Conservation (phyloP, 2,888 invertebrate genomes). For the Scaptomyza tumidula region DNA sequence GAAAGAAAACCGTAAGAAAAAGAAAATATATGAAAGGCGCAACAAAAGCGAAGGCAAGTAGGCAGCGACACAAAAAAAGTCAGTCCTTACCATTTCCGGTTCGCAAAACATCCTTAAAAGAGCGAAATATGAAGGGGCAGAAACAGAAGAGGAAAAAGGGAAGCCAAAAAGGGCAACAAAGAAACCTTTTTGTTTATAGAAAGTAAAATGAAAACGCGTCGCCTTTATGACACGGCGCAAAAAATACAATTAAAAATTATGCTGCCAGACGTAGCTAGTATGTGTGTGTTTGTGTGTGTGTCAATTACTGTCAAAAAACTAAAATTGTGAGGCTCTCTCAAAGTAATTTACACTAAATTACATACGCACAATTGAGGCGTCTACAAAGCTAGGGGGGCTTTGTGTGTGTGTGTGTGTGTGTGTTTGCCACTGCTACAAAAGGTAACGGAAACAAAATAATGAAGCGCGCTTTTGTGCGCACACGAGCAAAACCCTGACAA, state of each 20-base stretch:
- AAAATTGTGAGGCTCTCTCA: slow-evolving; percentile 64
- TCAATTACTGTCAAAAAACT: slow-evolving; percentile 62
- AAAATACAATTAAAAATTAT: slow-evolving; percentile 74
- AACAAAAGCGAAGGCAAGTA: slow-evolving; percentile 18
- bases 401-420: slow-evolving; percentile 21
- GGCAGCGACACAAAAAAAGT: slow-evolving; percentile 8
- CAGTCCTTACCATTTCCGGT: slow-evolving; percentile 46
- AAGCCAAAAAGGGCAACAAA: slow-evolving; percentile 30
- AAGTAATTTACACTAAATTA: slow-evolving; percentile 77
- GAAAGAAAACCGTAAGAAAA: slow-evolving; percentile 6
- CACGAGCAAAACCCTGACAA: slow-evolving; percentile 43
- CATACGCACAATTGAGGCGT: slow-evolving; percentile 62
- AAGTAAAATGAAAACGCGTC: slow-evolving; percentile 49
- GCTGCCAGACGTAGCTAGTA: slow-evolving; percentile 46
- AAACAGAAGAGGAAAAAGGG: background rate
- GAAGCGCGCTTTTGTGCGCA: slow-evolving; percentile 70
- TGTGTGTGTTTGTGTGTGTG: slow-evolving; percentile 25
- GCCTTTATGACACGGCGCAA: slow-evolving; percentile 58
- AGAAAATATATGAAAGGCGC: slow-evolving; percentile 32
- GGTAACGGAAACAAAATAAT: slow-evolving; percentile 67
- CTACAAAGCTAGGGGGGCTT: slow-evolving; percentile 40
- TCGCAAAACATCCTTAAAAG: slow-evolving; percentile 41
- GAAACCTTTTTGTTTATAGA: slow-evolving; percentile 35
- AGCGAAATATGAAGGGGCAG: slow-evolving; percentile 1
- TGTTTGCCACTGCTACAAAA: slow-evolving; percentile 45